These are phyloP conservation scores for Heliornis fulica DNA, from an alignment of 2,113 vertebrate species.

Conservation along the genomic window DNA sequence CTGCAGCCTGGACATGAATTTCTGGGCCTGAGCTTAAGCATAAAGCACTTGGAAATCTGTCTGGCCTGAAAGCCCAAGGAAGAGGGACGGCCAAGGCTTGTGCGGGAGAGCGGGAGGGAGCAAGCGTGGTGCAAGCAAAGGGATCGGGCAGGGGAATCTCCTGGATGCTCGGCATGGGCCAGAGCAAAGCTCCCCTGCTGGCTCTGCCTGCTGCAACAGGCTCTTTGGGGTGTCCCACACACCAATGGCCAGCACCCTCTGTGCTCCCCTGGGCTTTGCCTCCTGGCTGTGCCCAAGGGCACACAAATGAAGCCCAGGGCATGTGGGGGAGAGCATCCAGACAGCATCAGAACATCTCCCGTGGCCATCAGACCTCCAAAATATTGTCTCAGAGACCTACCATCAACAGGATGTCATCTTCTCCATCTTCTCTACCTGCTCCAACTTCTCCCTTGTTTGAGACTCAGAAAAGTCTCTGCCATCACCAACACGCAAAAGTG, in stretches of 20 bases:
- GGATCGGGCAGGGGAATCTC: neutral
- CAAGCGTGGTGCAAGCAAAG: neutral
- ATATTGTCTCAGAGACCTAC: neutral
- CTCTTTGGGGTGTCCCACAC: neutral
- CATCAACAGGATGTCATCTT: too few relatives aligned
- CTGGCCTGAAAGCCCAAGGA: neutral
- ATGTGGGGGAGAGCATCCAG: fast-evolving
- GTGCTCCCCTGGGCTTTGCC: neutral
- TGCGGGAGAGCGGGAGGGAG: neutral
- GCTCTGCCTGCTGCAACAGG: neutral
- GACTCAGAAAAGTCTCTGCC: neutral
- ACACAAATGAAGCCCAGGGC: neutral
- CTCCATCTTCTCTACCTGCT: neutral
- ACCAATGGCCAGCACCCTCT: neutral
- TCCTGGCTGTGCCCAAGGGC: fast-evolving
- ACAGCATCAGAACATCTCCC: neutral
- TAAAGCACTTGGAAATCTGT: neutral
- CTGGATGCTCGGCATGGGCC: neutral
- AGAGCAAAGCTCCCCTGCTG: neutral
- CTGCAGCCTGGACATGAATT: neutral
- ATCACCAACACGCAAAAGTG: too few relatives aligned
- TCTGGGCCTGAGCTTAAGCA: neutral
- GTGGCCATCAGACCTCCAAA: neutral
- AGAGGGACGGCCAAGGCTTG: neutral
- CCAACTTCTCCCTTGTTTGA: neutral